Evolutionary conservation across 1,140 invertebrate species (phyloP), one percentile per base, ranked within the genome.

Genomic region (Ericerus pela): DNA sequence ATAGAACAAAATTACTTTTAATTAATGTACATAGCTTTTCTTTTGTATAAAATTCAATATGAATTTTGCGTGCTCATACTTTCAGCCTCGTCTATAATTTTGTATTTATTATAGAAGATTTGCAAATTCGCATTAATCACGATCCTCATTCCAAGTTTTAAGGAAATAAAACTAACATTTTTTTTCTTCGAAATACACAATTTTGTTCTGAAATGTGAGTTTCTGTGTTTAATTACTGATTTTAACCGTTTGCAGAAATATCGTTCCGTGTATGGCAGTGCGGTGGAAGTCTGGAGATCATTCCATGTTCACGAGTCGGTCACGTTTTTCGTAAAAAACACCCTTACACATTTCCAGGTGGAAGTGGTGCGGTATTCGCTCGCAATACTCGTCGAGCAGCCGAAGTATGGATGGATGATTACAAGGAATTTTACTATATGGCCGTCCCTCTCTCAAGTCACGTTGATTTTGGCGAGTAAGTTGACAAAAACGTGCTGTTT

Each of bases 371-470:
- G 60, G 87, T 91, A 22, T 92, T 92, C 66, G 87, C 87, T 1
- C 73, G 84, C 60, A 93, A 94, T 68, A 92, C 88, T 10, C 72
- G 87, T 58, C 71, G 89, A 51, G 85, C 87, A 1, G 85, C 87
- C n/a, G 91, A 95, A 72, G 91, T 94, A 36, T 95, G 89, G 90
- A 91, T 95, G 87, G 90, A 93, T 66, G 85, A 90, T 55, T 95
- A 90, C 70, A 95, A 94, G 68, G 80, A 89, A 60, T 87, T 86
- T 67, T 93, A 92, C 67, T 94, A 93, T 66, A 78, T 82, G 38
- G 81, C 87, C 27, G 87, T 91, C 59, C 88, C 88, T 28, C 66
- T 90, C 33, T 87, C 88, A 11, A 84, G 85, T 66, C 86, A 86
- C 68, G 84, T 91, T 61, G 80, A 85, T 37, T 91, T 80, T 69